These are phyloP conservation scores for Catharus bicknelli DNA, from an alignment of 2,113 vertebrate species.

Conservation along the genomic window DNA sequence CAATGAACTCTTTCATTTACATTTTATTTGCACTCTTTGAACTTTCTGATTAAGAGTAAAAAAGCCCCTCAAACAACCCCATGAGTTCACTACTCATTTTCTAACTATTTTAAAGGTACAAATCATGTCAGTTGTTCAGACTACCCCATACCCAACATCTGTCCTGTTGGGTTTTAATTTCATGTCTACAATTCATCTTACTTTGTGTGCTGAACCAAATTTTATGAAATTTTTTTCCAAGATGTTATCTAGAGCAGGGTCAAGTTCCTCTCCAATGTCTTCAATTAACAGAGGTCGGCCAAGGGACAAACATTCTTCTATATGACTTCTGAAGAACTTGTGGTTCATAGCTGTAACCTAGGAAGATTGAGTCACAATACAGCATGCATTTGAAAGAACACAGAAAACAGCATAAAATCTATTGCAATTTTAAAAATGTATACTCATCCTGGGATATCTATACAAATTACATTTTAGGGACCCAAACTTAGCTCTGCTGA, in stretches of 20 bases:
- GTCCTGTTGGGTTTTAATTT: neutral
- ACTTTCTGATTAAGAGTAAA: neutral
- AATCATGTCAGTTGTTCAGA: neutral
- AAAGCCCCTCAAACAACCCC: neutral
- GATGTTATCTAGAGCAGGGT: slow-evolving; percentile 84
- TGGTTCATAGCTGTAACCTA: slow-evolving; percentile 84
- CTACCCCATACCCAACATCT: neutral
- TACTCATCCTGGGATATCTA: neutral
- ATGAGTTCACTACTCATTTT: neutral
- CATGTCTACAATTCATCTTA: slow-evolving; percentile 37
- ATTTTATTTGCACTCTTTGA: neutral
- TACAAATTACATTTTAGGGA: neutral
- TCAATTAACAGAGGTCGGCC: slow-evolving; percentile 83
- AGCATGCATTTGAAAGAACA: neutral
- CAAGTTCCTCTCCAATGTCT: slow-evolving; percentile 85
- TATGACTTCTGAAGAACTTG: slow-evolving; percentile 81
- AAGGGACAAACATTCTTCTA: slow-evolving; percentile 82
- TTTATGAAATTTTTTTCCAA: slow-evolving; percentile 89
- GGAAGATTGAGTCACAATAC: neutral
- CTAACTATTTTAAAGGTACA: neutral
- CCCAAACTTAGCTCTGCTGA: neutral
- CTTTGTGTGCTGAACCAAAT: slow-evolving; percentile 81
- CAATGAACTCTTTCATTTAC: neutral
- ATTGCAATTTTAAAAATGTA: neutral
- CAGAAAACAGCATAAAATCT: neutral